phyloP scores from a whole-genome alignment of 2,888 invertebrate genomes.

The Syrista parreyssii region DNA sequence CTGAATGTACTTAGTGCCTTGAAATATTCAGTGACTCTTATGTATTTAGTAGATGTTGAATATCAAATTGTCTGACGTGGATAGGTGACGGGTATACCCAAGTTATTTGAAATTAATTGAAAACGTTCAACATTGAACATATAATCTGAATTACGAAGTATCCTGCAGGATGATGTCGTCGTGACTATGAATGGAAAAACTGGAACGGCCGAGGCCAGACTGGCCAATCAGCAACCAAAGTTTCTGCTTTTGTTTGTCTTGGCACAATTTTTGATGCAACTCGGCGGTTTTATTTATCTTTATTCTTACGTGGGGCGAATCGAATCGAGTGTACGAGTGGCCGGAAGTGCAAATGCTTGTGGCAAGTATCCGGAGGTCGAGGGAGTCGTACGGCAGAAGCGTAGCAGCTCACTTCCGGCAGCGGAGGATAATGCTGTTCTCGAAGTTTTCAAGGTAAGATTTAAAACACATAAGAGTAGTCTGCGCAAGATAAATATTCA shows the following conservation, averaged over 20 bases:
- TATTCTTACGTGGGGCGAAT: constrained; percentile 53
- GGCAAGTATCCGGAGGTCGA: constrained; percentile 26
- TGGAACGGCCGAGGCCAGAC: constrained; percentile 27
- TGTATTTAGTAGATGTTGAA: too few species aligned
- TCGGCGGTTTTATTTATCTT: constrained; percentile 55
- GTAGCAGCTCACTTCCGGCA: constrained; percentile 55
- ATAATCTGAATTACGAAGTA: too few species aligned
- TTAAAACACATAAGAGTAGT: too few species aligned
- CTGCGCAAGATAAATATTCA: too few species aligned
- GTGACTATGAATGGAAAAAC: constrained; percentile 24
- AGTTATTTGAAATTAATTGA: too few species aligned
- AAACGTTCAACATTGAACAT: too few species aligned
- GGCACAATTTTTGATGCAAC: constrained; percentile 55
- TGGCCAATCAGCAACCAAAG: constrained; percentile 44
- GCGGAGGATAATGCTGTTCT: constrained; percentile 60
- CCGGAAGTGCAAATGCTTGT: constrained; percentile 23
- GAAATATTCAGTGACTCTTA: too few species aligned
- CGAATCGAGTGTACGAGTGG: constrained; percentile 47
- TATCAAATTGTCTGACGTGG: too few species aligned
- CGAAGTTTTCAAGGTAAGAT: constrained; percentile 52
- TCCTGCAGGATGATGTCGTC: not conserved
- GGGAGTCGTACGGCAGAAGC: constrained; percentile 46
- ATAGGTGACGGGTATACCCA: too few species aligned
- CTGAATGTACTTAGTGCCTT: too few species aligned
- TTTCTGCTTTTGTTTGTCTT: constrained; percentile 53